Evolutionary conservation across 2,888 invertebrate species (phyloP).

Genomic region (Xanthorhoe spadicearia): DNA sequence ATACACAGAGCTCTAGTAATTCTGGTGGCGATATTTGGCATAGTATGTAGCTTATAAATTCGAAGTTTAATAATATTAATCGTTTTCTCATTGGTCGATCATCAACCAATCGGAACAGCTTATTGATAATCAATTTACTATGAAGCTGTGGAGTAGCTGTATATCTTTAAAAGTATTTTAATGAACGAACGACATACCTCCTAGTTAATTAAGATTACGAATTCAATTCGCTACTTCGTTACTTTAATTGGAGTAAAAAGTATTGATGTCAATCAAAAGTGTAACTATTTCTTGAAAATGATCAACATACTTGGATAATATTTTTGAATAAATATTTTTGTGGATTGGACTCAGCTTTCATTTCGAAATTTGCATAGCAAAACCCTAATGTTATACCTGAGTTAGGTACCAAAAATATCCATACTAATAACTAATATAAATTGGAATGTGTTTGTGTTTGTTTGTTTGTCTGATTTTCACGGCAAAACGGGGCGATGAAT

Average conservation of each 20-base stretch:
- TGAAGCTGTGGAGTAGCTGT: conserved; percentile 59
- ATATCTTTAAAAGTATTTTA: conserved; percentile 16
- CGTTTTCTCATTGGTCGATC: conserved; percentile 62
- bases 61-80: conserved; percentile 63
- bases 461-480: no score
- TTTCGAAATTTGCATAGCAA: no score
- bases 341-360: no score
- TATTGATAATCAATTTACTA: conserved; percentile 65
- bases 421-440: no score
- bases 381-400: no score
- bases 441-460: no score
- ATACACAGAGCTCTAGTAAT: conserved; percentile 45
- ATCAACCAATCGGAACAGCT: conserved; percentile 65
- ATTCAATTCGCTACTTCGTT: not conserved
- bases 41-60: conserved; percentile 57
- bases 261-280: not conserved
- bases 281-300: no score
- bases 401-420: no score
- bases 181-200: conserved; percentile 1
- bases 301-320: no score
- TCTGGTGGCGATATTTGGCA: conserved; percentile 55
- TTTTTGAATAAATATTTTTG: no score
- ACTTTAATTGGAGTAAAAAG: not conserved
- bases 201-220: not conserved
- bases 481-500: no score